These are phyloP conservation scores for Xestia c-nigrum DNA, from an alignment of 2,888 invertebrate genomes.

Conservation along the genomic window DNA sequence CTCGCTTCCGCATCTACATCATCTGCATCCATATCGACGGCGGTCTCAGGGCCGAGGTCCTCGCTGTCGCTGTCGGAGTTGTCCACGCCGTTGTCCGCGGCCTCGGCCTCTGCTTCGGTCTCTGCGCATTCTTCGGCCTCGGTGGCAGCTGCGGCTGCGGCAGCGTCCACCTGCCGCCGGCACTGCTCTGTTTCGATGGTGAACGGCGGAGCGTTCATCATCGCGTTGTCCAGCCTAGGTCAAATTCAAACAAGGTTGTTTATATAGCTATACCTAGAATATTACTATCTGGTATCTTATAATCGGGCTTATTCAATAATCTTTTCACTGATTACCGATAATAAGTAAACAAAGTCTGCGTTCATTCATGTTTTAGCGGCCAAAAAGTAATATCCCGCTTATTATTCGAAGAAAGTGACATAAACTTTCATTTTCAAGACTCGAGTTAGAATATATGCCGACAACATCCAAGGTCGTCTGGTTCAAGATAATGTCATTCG, in stretches of 20 bases:
- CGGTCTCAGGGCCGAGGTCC: slow-evolving; percentile 94
- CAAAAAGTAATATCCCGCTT: not conserved
- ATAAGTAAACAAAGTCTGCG: not conserved
- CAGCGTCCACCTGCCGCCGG: slow-evolving; percentile 79
- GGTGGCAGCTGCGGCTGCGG: slow-evolving; percentile 70
- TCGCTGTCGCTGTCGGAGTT: slow-evolving; percentile 91
- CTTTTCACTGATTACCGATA: slow-evolving; percentile 13
- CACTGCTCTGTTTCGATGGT: slow-evolving; percentile 84
- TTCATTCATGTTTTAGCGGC: not conserved
- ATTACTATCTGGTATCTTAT: slow-evolving; percentile 25
- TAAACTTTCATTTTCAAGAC: slow-evolving; percentile 74
- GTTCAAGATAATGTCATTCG: slow-evolving; percentile 73
- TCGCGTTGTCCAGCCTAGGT: slow-evolving; percentile 87
- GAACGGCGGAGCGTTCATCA: slow-evolving; percentile 88
- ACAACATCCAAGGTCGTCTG: slow-evolving; percentile 75
- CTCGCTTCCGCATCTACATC: slow-evolving; percentile 88
- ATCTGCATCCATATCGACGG: slow-evolving; percentile 94
- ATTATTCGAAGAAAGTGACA: slow-evolving; percentile 63
- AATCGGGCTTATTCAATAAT: slow-evolving; percentile 16
- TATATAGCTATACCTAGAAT: slow-evolving; percentile 8
- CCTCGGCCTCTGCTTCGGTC: slow-evolving; percentile 68
- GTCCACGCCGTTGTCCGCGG: slow-evolving; percentile 82
- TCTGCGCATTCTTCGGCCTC: slow-evolving; percentile 79
- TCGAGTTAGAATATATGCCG: slow-evolving; percentile 63
- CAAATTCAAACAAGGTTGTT: not conserved